Base-by-base conservation (phyloP, 2,888 invertebrate genomes). In the Temnothorax unifasciatus region DNA sequence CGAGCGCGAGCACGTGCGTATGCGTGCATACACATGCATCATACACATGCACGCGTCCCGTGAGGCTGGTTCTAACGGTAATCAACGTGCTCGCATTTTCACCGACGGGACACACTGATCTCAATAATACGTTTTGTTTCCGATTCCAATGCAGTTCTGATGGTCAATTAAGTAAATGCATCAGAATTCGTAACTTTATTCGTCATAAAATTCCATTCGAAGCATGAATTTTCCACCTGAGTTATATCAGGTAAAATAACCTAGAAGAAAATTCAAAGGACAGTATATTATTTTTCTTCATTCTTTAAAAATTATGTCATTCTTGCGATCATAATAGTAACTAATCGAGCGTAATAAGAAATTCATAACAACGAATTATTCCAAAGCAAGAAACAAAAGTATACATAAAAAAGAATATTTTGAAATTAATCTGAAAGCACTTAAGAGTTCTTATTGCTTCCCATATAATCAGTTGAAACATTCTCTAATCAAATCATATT, bases 31-130 rank as follows among this genome's bases (percentile, higher is more conserved):
- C 54, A 29, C 54, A 29, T 52, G 29, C 18, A 52, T 25, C 47
- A 6, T 18, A 68, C 47, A 68, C 29, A 34, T 11, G 47, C 6
- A 25, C 25, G 34, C 59, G 61, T 74, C 61, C 69, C 64, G 76
- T 76, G 21, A 66, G 75, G 79, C 69, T 81, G 57, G 74, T 79
- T 71, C 57, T 66, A 86, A 84, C 90, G 86, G 82, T 69, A 82
- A 86, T 81, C 83, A 75, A 63, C 74, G 77, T 63, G 68, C 73
- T 66, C 52, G 71, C 52, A 57, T 68, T 84, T 73, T 74, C 63
- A 73, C 47, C 34, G 21, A 34, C 34, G 38, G 34, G 9, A 54
- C 13, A 44, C 21, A 71, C 34, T 57, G 57, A 59, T 73, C 59
- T 34, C 34, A 25, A 79, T 57, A 41, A 44, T 52, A 29, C 18